Base-by-base conservation (phyloP, 2,888 invertebrate species). In the Rhagonycha fulva region DNA sequence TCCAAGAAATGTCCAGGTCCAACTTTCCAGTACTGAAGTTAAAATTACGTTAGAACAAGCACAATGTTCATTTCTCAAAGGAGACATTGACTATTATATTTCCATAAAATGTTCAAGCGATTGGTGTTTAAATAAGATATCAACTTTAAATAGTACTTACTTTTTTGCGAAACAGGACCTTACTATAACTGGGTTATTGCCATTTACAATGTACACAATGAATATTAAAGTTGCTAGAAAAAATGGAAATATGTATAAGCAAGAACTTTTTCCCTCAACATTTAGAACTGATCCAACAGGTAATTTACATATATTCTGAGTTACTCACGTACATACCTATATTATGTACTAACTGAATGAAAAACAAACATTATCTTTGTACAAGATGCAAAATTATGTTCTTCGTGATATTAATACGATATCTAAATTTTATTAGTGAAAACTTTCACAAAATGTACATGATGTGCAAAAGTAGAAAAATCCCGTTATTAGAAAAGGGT, bases 161-260 rank as follows among this genome's bases (percentile, higher is more conserved):
- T 9, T 11, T 12, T 23, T 4, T 63, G 7, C 63, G 12, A 12
- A 7, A 4, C 1, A 63, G 12, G 4, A n/a, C 14, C 66, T 69
- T 24, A 14, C 19, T 19, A 14, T 80, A 1, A 9, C 11, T 4
- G n/a, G 71, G 10, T 26, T 82, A 14, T 9, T 67, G 11, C 77
- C 83, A 9, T 81, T 78, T 66, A 76, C 79, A 3, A 78, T 77
- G 14, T 83, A 83, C 62, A 71, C 14, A 9, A 32, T 79, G 7
- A 14, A 23, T 3, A 60, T 75, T 9, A 67, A 68, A 62, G 30
- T 70, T 23, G 60, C 68, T 7, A 70, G 77, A 23, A 26, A 0
- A n/a, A 70, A 74, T 60, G 74, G 62, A 66, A 75, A 69, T 61
- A 32, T 74, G 47, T 72, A 63, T 14, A 60, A 75, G 7, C 62